These are phyloP conservation scores for Ephestia elutella DNA, from an alignment of 1,140 invertebrate species.

Conservation along the genomic window DNA sequence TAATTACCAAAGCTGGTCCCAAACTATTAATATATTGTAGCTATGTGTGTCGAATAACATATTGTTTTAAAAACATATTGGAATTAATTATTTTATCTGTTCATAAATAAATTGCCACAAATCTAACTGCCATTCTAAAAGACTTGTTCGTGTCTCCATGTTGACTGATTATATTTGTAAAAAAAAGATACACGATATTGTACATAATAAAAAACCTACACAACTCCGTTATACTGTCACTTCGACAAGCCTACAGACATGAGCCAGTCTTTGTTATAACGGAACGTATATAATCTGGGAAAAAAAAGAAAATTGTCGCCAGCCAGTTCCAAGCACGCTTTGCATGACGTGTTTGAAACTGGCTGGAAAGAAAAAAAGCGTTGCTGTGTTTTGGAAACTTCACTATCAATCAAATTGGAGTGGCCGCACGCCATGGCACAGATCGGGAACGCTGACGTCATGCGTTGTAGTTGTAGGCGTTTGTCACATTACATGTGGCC, in stretches of 20 bases:
- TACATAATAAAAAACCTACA: conserved; percentile 2
- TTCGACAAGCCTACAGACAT: conserved; percentile 1
- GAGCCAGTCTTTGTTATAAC: conserved; percentile 4
- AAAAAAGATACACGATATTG: conserved; percentile 1
- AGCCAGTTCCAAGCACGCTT: conserved; percentile 1
- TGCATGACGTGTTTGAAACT: conserved; percentile 1
- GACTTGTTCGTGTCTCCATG: neutral
- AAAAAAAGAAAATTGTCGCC: conserved; percentile 6
- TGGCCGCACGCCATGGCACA: conserved; percentile 38
- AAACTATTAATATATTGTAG: too few species aligned
- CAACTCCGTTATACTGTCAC: conserved; percentile 5
- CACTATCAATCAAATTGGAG: conserved; percentile 31
- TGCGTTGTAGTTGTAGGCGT: conserved; percentile 51
- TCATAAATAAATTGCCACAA: neutral
- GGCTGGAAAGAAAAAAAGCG: neutral
- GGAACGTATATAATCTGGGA: neutral
- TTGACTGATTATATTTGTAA: neutral
- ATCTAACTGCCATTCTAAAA: neutral
- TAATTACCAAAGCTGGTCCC: too few species aligned
- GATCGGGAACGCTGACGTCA: conserved; percentile 37
- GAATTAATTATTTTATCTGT: neutral
- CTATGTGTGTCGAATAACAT: too few species aligned
- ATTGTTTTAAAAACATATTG: too few species aligned
- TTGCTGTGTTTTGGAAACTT: conserved; percentile 29
- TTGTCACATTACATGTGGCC: conserved; percentile 42